Percentiles rank a stretch among this genome's conserved stretches.
These are phyloP conservation scores for Phaedon cochleariae DNA, from an alignment of 2,888 invertebrate species.

Conservation along the genomic window DNA sequence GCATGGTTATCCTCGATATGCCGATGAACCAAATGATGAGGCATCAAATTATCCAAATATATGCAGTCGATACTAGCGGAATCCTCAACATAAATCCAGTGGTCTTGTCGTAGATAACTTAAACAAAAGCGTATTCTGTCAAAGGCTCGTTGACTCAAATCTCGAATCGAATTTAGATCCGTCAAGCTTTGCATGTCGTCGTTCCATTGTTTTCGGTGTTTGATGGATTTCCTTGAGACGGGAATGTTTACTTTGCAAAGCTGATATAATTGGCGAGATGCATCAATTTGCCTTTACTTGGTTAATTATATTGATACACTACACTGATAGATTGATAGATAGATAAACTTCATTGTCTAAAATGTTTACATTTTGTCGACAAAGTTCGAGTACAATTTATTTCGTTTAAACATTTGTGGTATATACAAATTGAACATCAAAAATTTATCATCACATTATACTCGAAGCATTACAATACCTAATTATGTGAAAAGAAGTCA, in stretches of 20 bases:
- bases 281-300: constrained; percentile 14
- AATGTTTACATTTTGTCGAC: too few species aligned
- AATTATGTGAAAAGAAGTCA: too few species aligned
- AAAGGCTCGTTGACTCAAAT: constrained; percentile 56
- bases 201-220: constrained; percentile 58
- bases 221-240: constrained; percentile 58
- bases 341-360: too few species aligned
- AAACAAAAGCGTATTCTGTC: constrained; percentile 59
- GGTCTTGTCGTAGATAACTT: constrained; percentile 57
- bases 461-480: too few species aligned
- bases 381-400: too few species aligned
- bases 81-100: constrained; percentile 52
- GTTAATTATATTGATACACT: too few species aligned
- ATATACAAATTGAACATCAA: too few species aligned
- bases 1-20: neutral
- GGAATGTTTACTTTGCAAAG: constrained; percentile 1
- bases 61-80: constrained; percentile 25
- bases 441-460: too few species aligned
- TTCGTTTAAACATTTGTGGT: too few species aligned
- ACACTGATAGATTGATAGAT: too few species aligned
- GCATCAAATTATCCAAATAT: constrained; percentile 36
- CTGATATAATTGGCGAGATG: constrained; percentile 11
- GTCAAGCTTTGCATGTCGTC: constrained; percentile 55
- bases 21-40: constrained; percentile 16
- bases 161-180: constrained; percentile 59